Conservation (phyloP, 1,140 invertebrate species). For the Meloidogyne exigua region DNA sequence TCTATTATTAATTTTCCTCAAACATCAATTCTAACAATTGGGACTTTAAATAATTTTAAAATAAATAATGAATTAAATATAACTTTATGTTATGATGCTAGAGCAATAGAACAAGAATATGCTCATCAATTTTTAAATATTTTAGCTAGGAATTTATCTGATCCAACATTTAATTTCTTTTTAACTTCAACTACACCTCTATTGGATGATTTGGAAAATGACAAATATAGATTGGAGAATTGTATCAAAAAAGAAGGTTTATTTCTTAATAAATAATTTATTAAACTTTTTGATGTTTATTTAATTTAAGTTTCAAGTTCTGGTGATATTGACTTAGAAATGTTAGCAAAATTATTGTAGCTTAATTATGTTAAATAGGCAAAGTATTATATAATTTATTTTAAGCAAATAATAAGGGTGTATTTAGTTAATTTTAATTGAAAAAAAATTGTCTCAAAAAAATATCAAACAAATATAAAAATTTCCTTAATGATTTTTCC, state of each 20-base stretch:
- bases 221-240: not conserved
- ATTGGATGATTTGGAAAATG: not conserved
- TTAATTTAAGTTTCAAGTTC: not conserved
- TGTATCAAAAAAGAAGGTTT: not conserved
- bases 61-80: slow-evolving; percentile 32
- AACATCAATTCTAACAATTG: slow-evolving; percentile 72
- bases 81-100: slow-evolving; percentile 45
- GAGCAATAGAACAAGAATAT: slow-evolving; percentile 37
- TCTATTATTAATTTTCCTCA: slow-evolving; percentile 75
- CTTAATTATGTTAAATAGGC: too few species aligned
- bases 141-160: slow-evolving; percentile 16
- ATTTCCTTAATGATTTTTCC: too few species aligned
- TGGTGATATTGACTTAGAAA: not conserved
- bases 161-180: slow-evolving; percentile 21
- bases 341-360: not conserved
- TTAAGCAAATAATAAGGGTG: too few species aligned
- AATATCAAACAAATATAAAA: too few species aligned
- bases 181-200: not conserved
- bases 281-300: not conserved
- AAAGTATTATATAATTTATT: too few species aligned
- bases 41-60: slow-evolving; percentile 56
- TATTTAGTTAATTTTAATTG: too few species aligned
- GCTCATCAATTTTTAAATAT: slow-evolving; percentile 40
- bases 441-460: too few species aligned
- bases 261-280: too few species aligned